phyloP scores from a whole-genome alignment of 1,140 invertebrate genomes.

The Anastrepha obliqua region DNA sequence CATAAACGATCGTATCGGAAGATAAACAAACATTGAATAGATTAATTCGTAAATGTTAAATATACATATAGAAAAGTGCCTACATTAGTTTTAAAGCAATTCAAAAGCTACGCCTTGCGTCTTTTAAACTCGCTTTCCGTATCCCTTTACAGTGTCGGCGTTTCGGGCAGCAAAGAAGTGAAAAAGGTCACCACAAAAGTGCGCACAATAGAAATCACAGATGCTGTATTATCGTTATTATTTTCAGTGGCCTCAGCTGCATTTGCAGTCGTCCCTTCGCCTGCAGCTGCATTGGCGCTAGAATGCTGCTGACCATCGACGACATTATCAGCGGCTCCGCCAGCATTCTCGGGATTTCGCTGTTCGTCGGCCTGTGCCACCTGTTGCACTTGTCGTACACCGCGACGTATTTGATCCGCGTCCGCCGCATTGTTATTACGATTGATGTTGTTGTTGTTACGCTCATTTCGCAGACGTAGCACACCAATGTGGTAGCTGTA shows the following conservation, averaged over 20 bases:
- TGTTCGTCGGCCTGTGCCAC: constrained; percentile 18
- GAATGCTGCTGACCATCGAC: constrained; percentile 53
- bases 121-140: not conserved
- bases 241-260: constrained; percentile 60
- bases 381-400: constrained; percentile 54
- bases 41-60: constrained; percentile 20
- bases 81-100: constrained; percentile 25
- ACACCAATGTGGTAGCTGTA: constrained; percentile 80
- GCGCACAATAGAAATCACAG: constrained; percentile 80
- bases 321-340: constrained; percentile 54
- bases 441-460: constrained; percentile 77
- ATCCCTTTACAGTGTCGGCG: constrained; percentile 75
- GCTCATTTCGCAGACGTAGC: constrained; percentile 74
- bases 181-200: constrained; percentile 85
- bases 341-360: constrained; percentile 63
- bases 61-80: constrained; percentile 29
- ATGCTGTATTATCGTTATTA: constrained; percentile 76
- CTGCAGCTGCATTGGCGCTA: not conserved
- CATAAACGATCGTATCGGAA: not conserved
- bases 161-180: constrained; percentile 83
- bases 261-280: constrained; percentile 59
- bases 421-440: constrained; percentile 71
- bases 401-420: constrained; percentile 63
- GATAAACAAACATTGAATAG: constrained; percentile 34
- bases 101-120: not conserved